Base-by-base conservation (phyloP, 2,113 vertebrate species). In the Sander lucioperca region DNA sequence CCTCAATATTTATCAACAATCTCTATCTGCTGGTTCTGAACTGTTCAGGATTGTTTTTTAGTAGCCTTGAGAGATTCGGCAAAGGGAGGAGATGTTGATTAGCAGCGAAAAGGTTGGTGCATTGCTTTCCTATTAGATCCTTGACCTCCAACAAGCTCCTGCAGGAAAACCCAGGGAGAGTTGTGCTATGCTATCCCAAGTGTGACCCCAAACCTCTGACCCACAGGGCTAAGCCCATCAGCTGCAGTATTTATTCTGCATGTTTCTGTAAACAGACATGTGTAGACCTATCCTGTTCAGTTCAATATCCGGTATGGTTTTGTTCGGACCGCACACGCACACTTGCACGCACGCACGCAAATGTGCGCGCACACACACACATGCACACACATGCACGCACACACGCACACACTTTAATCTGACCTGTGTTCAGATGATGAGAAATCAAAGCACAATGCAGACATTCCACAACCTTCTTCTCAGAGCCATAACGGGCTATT, bases 401-500 rank as follows among this genome's bases (percentile, higher is more conserved):
- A 59, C 54, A 48, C 51, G 43, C 13, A 72, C 1, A 30, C 30
- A 47, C 57, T 57, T 64, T 58, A 48, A 74, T 82, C 25, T 84
- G 80, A 72, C 58, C 86, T 33, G 25, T 64, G 76, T 76, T 84
- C 39, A 63, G 48, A 65, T 74, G 53, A 81, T 13, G 43, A 74
- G 67, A 73, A 85, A 85, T 81, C 74, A 82, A 89, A 87, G 72
- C 68, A 48, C 27, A 58, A 64, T 33, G 67, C 74, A 82, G 79
- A 90, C 88, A 83, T 91, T 89, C 84, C 81, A 57, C 74, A 88
- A 76, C 57, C 64, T 86, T 80, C 67, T 80, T 83, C 85, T 86
- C 80, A 83, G 36, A 91, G 85, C 73, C 80, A 83, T 82, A 91
- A 82, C 63, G 47, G 79, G 53, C 77, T 85, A 82, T 85, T 91